These are phyloP conservation scores for Tanypteryx hageni DNA, from an alignment of 2,888 invertebrate genomes.

Conservation along the genomic window DNA sequence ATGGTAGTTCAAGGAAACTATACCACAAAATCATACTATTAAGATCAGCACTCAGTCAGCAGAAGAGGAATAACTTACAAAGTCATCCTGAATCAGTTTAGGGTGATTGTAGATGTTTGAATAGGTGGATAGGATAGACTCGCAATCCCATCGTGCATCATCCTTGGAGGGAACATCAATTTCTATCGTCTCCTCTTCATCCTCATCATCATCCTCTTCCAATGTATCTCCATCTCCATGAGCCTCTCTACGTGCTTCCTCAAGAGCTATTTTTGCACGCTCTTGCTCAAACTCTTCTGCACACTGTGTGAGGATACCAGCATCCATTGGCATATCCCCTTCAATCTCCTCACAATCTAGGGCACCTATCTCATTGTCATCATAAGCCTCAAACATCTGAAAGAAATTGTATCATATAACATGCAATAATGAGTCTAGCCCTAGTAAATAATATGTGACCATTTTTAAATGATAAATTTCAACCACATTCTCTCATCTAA, in stretches of 20 bases:
- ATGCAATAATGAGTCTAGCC: neutral
- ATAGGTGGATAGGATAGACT: slow-evolving; percentile 92
- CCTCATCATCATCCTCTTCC: slow-evolving; percentile 73
- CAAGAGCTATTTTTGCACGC: slow-evolving; percentile 75
- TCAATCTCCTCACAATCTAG: slow-evolving; percentile 94
- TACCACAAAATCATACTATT: too few relatives aligned
- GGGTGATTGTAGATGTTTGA: slow-evolving; percentile 96
- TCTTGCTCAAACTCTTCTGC: slow-evolving; percentile 86
- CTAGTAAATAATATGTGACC: neutral
- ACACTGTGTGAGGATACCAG: slow-evolving; percentile 83
- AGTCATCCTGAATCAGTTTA: slow-evolving; percentile 84
- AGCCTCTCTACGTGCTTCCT: slow-evolving; percentile 73
- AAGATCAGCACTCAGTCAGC: too few relatives aligned
- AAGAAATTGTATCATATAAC: slow-evolving; percentile 67
- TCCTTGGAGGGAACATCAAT: slow-evolving; percentile 81
- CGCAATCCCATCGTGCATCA: slow-evolving; percentile 91
- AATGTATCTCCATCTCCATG: slow-evolving; percentile 67
- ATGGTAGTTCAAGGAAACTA: too few relatives aligned
- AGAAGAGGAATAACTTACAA: slow-evolving; percentile 74
- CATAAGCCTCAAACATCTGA: slow-evolving; percentile 88
- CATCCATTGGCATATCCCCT: slow-evolving; percentile 83
- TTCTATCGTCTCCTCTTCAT: slow-evolving; percentile 80
- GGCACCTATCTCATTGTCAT: slow-evolving; percentile 92
- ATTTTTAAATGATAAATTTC: slow-evolving; percentile 16
- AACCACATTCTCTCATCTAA: neutral